Conservation (phyloP, 2,113 vertebrate genomes). For the Chunga burmeisteri region DNA sequence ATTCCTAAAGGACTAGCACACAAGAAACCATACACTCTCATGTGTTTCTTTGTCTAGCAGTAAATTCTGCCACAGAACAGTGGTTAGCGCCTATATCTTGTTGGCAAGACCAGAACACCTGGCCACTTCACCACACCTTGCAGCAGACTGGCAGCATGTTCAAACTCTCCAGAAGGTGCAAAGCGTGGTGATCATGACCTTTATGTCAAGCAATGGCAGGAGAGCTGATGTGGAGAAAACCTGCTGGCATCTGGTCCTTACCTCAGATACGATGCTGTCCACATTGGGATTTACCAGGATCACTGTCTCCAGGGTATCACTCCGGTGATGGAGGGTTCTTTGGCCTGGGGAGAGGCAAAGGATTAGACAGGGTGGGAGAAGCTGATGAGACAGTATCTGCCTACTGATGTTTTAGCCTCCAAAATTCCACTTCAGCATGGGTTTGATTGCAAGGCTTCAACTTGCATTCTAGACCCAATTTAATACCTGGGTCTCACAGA, state of each 20-base stretch:
- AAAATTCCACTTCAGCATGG: neutral
- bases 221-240: neutral
- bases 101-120: neutral
- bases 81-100: neutral
- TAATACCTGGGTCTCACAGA: neutral
- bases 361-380: neutral
- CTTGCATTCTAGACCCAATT: neutral
- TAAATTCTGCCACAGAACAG: neutral
- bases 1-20: neutral
- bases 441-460: neutral
- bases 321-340: conserved; percentile 88
- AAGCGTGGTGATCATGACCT: neutral
- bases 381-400: neutral
- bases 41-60: neutral
- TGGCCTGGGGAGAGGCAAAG: conserved; percentile 79
- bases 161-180: neutral
- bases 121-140: neutral
- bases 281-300: conserved; percentile 91
- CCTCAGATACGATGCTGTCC: conserved; percentile 84
- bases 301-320: conserved; percentile 86
- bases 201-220: neutral
- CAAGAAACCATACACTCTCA: fast-evolving
- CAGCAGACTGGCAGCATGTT: neutral
- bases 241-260: conserved; percentile 52
- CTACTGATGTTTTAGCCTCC: neutral